Percentiles rank a stretch among this genome's conserved stretches.
phyloP scores from a whole-genome alignment of 1,140 invertebrate species.

The Uloborus diversus region DNA sequence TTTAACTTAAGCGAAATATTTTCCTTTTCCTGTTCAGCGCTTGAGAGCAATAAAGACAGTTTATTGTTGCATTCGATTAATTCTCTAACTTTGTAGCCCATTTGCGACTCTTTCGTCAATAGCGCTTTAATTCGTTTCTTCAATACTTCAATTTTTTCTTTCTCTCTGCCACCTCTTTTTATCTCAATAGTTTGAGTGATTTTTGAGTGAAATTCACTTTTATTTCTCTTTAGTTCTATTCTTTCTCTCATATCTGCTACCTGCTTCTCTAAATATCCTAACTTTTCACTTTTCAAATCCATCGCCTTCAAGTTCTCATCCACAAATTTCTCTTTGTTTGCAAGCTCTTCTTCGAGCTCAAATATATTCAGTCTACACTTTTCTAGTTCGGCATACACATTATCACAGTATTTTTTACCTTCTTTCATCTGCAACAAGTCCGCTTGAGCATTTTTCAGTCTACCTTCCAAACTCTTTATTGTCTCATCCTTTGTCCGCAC shows the following conservation, averaged over 20 bases:
- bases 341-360: slow-evolving; percentile 33
- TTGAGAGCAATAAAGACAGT: too few relatives aligned
- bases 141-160: too few relatives aligned
- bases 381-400: background rate
- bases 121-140: too few relatives aligned
- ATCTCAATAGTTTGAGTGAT: too few relatives aligned
- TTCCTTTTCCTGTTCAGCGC: too few relatives aligned
- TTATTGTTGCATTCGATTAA: too few relatives aligned
- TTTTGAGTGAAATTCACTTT: too few relatives aligned
- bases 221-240: too few relatives aligned
- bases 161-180: too few relatives aligned
- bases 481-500: background rate
- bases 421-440: background rate
- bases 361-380: slow-evolving; percentile 4
- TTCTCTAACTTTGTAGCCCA: too few relatives aligned
- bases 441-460: background rate
- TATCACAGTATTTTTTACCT: background rate
- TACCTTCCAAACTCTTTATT: background rate
- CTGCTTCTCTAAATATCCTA: background rate
- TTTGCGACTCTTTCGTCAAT: too few relatives aligned
- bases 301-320: background rate
- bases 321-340: background rate
- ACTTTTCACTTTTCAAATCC: background rate
- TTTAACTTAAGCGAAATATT: too few relatives aligned
- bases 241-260: background rate